phyloP scores from a whole-genome alignment of 53 echinoderm and acorn worm species.

The Glandiceps talaboti region DNA sequence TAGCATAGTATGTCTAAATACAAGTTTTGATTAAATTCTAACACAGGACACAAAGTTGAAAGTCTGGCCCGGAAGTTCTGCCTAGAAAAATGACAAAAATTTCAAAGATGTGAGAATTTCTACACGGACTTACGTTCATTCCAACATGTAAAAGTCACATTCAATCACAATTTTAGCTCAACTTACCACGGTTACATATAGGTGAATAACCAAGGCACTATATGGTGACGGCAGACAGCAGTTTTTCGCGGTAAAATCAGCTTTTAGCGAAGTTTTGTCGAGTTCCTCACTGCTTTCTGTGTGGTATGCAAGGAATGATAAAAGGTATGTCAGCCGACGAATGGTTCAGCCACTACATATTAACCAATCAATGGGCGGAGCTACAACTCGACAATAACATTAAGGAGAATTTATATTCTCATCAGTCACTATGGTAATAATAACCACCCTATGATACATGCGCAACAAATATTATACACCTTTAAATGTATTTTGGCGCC shows the following conservation, averaged over 20 bases:
- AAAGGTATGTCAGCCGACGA: not conserved
- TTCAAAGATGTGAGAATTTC: constrained; percentile 96
- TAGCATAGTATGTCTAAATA: too few relatives aligned
- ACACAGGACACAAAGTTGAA: not conserved
- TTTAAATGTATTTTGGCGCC: too few relatives aligned
- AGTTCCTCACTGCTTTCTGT: not conserved
- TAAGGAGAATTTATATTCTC: constrained; percentile 76
- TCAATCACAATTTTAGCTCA: constrained; percentile 1
- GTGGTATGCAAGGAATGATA: not conserved
- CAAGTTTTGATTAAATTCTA: not conserved
- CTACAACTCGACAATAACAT: constrained; percentile 50
- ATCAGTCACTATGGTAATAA: constrained; percentile 31
- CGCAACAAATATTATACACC: too few relatives aligned
- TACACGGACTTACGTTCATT: not conserved
- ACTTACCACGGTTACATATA: constrained; percentile 51
- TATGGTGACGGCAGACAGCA: constrained; percentile 8
- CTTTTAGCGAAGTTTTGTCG: constrained; percentile 1
- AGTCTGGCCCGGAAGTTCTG: constrained; percentile 85
- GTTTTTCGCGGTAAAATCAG: constrained; percentile 5
- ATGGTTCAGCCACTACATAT: not conserved
- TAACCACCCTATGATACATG: too few relatives aligned
- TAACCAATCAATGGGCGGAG: constrained; percentile 84
- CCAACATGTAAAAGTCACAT: not conserved
- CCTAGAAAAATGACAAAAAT: constrained; percentile 99
- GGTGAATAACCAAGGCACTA: constrained; percentile 86